Evolutionary conservation across 92 coral and sea anemone species (phyloP), one percentile per base, ranked within the genome.

Genomic region (Meandrina meandrites): DNA sequence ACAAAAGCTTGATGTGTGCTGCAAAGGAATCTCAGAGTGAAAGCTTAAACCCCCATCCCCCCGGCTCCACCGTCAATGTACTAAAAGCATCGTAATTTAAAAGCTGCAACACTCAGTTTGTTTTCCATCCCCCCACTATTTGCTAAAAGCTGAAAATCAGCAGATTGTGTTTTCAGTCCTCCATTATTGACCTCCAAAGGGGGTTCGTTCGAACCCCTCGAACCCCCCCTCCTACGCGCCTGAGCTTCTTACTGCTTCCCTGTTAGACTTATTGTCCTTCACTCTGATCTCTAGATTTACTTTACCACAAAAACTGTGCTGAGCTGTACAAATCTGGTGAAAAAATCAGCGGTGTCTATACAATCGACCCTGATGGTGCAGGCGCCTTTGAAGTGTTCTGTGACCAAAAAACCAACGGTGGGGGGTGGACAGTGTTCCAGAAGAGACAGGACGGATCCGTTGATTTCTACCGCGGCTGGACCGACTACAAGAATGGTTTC

Each of bases 361-460:
- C 79, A 21, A 85, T 95, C 58, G 84, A 91, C 66, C 98, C 96
- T 19, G 96, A 95, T 45, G 90, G 89, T 27, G 47, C 56, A 51
- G 94, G 90, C 1, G 31, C 82, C 22, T 90, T 95, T 82, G 74
- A 85, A n/a, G 98, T 93, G 16, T 89, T 79, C 79, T 95, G 98
- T 76, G 98, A 95, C 81, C 94, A 92, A 83, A 83, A n/a, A 12
- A 93, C 94, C 12, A 87, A 62, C 40, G 90, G 93, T 1, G 98
- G 98, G 64, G 98, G 98, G 15, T 94, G 98, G 98, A 88, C 92
- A 5, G 88, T 94, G 35, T 86, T 94, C 40, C 98, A 94, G 73
- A 90, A 84, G 67, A 90, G 92, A 86, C 16, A 86, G 64, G 85
- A 90, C 85, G 93, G 93, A 56, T 81, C 93, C n/a, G 93, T 90